Percentiles rank a stretch among this genome's conserved stretches.
phyloP scores from a whole-genome alignment of 2,797 vertebrate genomes.

The Gallinago stenura region DNA sequence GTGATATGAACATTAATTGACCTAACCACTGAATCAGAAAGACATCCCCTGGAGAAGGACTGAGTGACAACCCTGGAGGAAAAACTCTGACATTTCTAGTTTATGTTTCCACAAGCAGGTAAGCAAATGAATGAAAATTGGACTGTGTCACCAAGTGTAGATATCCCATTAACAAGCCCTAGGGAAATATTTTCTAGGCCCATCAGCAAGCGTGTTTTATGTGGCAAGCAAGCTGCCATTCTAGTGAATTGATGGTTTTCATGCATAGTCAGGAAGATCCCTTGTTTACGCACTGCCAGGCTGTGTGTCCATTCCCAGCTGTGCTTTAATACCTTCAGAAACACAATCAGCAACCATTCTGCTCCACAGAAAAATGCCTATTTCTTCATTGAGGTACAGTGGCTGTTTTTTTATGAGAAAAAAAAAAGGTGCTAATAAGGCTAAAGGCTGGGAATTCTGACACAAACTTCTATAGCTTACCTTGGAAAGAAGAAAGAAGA shows the following conservation, averaged over 20 bases:
- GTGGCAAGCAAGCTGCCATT: not conserved
- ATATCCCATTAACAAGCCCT: conserved; percentile 19
- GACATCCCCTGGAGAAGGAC: not conserved
- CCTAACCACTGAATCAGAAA: conserved; percentile 22
- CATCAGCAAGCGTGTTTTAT: not conserved
- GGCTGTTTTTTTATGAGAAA: not conserved
- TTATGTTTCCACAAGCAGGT: conserved; percentile 41
- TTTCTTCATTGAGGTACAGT: not conserved
- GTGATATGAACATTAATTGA: conserved; percentile 47
- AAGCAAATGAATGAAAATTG: conserved; percentile 33
- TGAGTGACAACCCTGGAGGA: not conserved
- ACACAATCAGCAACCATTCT: not conserved
- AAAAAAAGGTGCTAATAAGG: not conserved
- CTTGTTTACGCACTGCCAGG: not conserved
- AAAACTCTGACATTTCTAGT: conserved; percentile 31
- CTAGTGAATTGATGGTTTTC: not conserved
- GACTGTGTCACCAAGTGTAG: not conserved
- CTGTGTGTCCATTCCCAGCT: not conserved
- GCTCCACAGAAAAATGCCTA: not conserved
- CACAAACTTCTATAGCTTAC: not conserved
- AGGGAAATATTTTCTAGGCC: conserved; percentile 22
- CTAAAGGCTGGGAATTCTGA: not conserved
- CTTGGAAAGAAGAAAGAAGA: not conserved
- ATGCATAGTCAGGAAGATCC: not conserved
- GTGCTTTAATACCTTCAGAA: not conserved